Evolutionary conservation across 2,113 vertebrate genomes (phyloP).

Genomic region (Tretioscincus oriximinensis): DNA sequence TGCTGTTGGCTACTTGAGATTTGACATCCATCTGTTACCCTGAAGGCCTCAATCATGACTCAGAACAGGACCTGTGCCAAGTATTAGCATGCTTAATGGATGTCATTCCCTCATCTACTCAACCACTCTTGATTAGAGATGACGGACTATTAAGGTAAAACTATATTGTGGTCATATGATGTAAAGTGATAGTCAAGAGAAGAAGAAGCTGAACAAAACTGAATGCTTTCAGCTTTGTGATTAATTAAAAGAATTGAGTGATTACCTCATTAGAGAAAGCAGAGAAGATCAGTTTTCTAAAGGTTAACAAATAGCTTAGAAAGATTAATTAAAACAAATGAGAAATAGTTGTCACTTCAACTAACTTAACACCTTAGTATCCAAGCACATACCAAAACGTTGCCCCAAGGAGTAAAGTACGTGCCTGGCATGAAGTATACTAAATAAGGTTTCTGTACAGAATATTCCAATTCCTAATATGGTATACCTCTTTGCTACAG

Average conservation of each 20-base stretch:
- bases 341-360: background rate
- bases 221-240: background rate
- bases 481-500: background rate
- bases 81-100: constrained; percentile 11
- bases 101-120: background rate
- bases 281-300: background rate
- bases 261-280: constrained; percentile 2
- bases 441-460: background rate
- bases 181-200: constrained; percentile 10
- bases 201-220: background rate
- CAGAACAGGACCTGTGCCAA: background rate
- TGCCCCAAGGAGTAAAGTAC: background rate
- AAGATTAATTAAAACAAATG: constrained; percentile 20
- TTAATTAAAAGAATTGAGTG: rapidly evolving
- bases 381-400: background rate
- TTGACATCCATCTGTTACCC: background rate
- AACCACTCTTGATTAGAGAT: background rate
- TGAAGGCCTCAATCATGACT: background rate
- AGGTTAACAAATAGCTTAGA: constrained; percentile 13
- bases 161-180: background rate
- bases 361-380: background rate
- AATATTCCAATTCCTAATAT: background rate
- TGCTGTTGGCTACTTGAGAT: background rate
- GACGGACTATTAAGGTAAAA: background rate
- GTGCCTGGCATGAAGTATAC: background rate